Base-by-base conservation (phyloP, 2,888 invertebrate genomes). In the Drosophila recens region DNA sequence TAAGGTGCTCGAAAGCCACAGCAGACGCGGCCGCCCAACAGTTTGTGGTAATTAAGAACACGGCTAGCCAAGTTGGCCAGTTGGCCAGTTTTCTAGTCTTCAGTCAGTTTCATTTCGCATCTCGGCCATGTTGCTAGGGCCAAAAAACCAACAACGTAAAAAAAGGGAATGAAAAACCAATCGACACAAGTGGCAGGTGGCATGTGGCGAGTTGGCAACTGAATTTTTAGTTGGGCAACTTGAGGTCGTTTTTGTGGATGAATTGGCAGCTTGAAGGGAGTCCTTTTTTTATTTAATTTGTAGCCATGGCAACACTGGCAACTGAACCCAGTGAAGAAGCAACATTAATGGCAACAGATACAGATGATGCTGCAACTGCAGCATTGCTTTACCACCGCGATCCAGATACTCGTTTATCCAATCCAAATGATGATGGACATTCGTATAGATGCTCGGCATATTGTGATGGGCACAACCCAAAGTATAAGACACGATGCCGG, bases 11-110 rank as follows among this genome's bases (percentile, higher is more conserved):
- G 36, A 58, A 45, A 75, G 62, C 54, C 67, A 40, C 79, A 79
- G 34, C 56, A 53, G 58, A 69, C 67, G 62, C 78, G 67, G 52
- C 61, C 51, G 42, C 11, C 20, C 23, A 23, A 23, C 58, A 58
- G 71, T 38, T 67, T 65, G 85, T 48, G 79, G 67, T 87, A 81
- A 84, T 82, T 87, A 81, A 71, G 79, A 53, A 52, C 66, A 57
- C 20, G 56, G 51, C 40, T 67, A 51, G 46, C 54, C 61, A 23
- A 48, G 51, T 70, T 36, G 48, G 61, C 48, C 40, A 58, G 48
- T 70, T 36, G 48, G 61, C 48, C 40, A 58, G 48, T 43, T 58
- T 42, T 46, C 40, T 40, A 49, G 49, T 40, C 59, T 49, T 61
- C 51, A 59, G 56, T 30, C 45, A 23, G 57, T 56, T 42, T 38